Evolutionary conservation across 2,797 vertebrate species (phyloP), one percentile per base, ranked within the genome.

Genomic region (Anniella stebbinsi): DNA sequence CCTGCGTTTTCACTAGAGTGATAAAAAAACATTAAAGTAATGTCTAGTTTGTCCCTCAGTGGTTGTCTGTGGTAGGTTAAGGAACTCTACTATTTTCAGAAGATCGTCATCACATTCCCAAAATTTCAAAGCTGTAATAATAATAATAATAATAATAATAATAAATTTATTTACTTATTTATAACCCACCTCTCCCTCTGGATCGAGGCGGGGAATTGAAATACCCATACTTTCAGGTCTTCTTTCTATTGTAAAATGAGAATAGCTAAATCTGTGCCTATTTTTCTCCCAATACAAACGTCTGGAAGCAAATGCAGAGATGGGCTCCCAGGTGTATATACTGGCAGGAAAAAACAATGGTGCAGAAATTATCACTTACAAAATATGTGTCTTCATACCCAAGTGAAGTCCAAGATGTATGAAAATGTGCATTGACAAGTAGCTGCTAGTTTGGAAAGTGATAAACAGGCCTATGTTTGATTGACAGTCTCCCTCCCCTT

Each of bases 391-490:
- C 23, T 70, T 70, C 77, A 9, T 80, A 30, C 10, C 4, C 36
- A 84, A 18, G 17, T 57, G 30, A 72, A 78, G 17, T 6, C 23
- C 21, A 3, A 15, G 2, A 13, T 25, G 21, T 45, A 77, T 45
- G 21, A 75, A 87, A 83, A 41, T 30, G 2, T 33, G n/a, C 13
- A 23, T 1, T 87, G 36, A 54, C 38, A 41, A 87, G 45, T 30
- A 83, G 33, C 10, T 82, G 48, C 48, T 57, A 80, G 4, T 28
- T 54, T 70, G 33, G 11, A 63, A 85, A 38, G 0, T 1, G 92
- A 90, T 90, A 87, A 86, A 81, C 41, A 36, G 90, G 45, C 12
- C 10, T 10, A 3, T 25, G 2, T 30, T 38, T 76, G 78, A 80
- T 48, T 87, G 60, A 87, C 23, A 57, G 18, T 57, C 9, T 76